A percentile compares a stretch with the other conserved stretches of the same genome.
Evolutionary conservation across 2,797 vertebrate species (phyloP).

Genomic region (Cyprinella venusta): DNA sequence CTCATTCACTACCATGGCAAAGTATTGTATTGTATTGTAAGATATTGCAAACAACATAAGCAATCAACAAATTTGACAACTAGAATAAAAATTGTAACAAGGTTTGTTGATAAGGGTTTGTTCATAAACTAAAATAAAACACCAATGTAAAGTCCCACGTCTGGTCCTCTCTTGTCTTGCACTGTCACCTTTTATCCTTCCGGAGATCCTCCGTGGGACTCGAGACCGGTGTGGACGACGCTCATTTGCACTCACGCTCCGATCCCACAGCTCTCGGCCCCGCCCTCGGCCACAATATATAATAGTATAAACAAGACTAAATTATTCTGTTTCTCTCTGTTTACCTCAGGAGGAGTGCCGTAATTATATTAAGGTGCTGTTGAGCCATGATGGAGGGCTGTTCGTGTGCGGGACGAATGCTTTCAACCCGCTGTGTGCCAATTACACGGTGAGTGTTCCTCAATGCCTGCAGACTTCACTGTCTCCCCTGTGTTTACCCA

Average conservation of each 20-base stretch:
- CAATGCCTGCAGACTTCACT: background rate
- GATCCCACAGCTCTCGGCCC: background rate
- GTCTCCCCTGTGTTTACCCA: background rate
- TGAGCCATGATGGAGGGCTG: conserved; percentile 86
- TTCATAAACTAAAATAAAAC: background rate
- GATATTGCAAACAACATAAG: too few species aligned
- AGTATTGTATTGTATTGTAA: background rate
- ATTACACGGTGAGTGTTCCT: conserved; percentile 90
- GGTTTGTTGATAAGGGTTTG: background rate
- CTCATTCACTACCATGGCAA: background rate
- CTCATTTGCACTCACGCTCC: background rate
- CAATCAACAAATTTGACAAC: background rate
- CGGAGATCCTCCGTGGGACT: background rate
- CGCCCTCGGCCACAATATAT: background rate
- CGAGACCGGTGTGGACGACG: background rate
- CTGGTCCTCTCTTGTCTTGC: background rate
- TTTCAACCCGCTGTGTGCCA: conserved; percentile 95
- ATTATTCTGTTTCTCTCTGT: conserved; percentile 21
- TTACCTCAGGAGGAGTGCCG: conserved; percentile 88
- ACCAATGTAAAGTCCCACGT: background rate
- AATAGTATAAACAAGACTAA: background rate
- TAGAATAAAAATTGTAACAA: background rate
- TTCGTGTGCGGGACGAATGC: conserved; percentile 96
- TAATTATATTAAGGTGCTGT: conserved; percentile 95
- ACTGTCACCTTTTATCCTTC: background rate